Evolutionary conservation across 1,140 invertebrate species (phyloP), one percentile per base, ranked within the genome.

Genomic region (Macrocentrus cingulum): DNA sequence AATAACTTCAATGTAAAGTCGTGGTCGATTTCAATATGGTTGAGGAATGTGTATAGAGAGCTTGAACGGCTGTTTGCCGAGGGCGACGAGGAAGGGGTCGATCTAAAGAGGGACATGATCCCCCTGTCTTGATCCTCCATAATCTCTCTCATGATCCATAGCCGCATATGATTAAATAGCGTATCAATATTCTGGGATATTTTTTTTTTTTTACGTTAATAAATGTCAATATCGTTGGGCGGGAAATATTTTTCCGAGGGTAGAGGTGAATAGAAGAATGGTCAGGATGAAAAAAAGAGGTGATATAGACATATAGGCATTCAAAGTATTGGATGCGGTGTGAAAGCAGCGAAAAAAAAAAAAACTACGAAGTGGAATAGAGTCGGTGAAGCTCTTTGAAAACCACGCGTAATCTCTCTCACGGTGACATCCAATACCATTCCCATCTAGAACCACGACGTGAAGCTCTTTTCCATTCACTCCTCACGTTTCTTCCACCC

Each of bases 361-460:
- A 44, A 52, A 39, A 32, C 25, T 56, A 23, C 22, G 16, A 45
- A 44, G 37, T 42, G 37, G 54, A 46, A 25, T 39, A 45, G 53
- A 61, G 39, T 20, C 22, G 37, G 37, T 19, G 48, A 51, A 44
- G 39, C 59, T 61, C 45, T 61, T 56, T 61, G 52, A 61, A 55
- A 55, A 46, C 52, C 36, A 13, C 52, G 48, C 59, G 59, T 56
- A 56, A 56, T 56, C 53, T 61, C 59, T 56, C 46, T 46, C 59
- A 25, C 36, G 53, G 52, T 61, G 59, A 61, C 59, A 61, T 61
- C 59, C 59, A 61, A 61, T 56, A 61, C 45, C 48, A 53, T 61
- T 56, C 53, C 52, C 39, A 56, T 49, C 53, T 48, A 37, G 15
- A 29, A 46, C 46, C 34, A 59, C 22, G 42, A 50, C 23, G 23